A percentile compares a stretch with the other conserved stretches of the same genome.
These are phyloP conservation scores for Leptatherina wallacei DNA, from an alignment of 2,797 vertebrate species.

Conservation along the genomic window DNA sequence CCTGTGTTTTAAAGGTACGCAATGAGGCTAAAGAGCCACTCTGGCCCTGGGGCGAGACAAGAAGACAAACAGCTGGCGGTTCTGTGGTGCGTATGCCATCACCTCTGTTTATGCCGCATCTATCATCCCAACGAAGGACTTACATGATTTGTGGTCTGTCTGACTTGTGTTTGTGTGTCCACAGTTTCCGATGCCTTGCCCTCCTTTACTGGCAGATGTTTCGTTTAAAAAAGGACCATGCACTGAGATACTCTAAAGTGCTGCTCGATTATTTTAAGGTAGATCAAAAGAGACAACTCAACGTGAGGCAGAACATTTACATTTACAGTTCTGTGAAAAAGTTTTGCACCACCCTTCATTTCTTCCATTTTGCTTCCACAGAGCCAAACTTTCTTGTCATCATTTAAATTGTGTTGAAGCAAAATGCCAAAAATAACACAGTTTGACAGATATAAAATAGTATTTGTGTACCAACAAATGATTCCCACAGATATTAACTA, in stretches of 20 bases:
- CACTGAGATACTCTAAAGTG: slow-evolving; percentile 97
- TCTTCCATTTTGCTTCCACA: not conserved
- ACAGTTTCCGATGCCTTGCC: slow-evolving; percentile 95
- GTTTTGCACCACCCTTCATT: not conserved
- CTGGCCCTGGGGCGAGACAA: slow-evolving; percentile 88
- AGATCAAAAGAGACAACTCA: slow-evolving; percentile 18
- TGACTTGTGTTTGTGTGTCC: slow-evolving; percentile 45
- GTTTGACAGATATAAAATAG: not conserved
- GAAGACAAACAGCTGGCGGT: slow-evolving; percentile 97
- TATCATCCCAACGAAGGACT: slow-evolving; percentile 27
- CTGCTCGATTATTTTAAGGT: slow-evolving; percentile 99
- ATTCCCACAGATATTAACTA: not conserved
- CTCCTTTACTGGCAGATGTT: slow-evolving; percentile 99
- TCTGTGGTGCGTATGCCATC: slow-evolving; percentile 88
- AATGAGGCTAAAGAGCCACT: slow-evolving; percentile 97
- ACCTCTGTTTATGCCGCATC: slow-evolving; percentile 58
- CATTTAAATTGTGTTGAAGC: not conserved
- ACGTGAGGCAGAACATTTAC: not conserved
- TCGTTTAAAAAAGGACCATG: slow-evolving; percentile 95
- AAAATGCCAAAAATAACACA: not conserved
- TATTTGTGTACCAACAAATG: not conserved
- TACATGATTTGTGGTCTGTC: slow-evolving; percentile 33
- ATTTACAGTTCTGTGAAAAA: not conserved
- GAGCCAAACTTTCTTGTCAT: not conserved
- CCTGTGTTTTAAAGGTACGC: slow-evolving; percentile 88